A percentile compares a stretch with the other conserved stretches of the same genome.
Evolutionary conservation across 2,113 vertebrate genomes (phyloP).

Genomic region (Phycodurus eques): DNA sequence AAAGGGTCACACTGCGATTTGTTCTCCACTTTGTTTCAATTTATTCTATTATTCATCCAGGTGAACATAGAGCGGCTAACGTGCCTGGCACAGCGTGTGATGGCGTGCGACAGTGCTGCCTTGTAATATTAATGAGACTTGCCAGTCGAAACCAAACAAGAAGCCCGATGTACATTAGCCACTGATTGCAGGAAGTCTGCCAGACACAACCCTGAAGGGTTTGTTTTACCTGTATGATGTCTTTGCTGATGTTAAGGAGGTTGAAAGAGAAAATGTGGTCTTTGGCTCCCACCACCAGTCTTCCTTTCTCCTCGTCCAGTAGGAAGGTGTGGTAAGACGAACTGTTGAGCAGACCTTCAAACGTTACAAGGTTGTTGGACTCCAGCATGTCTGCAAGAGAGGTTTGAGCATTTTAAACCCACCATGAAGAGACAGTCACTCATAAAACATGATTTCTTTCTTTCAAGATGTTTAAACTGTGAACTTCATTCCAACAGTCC

Average conservation of each 20-base stretch:
- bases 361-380: conserved; percentile 89
- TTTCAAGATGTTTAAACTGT: neutral
- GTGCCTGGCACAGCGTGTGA: conserved; percentile 59
- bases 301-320: conserved; percentile 91
- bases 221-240: conserved; percentile 84
- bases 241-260: conserved; percentile 91
- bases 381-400: conserved; percentile 91
- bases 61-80: conserved; percentile 64
- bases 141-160: conserved; percentile 58
- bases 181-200: conserved; percentile 30
- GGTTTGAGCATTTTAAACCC: conserved; percentile 24
- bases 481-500: neutral
- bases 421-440: neutral
- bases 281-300: conserved; percentile 92
- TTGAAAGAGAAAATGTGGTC: conserved; percentile 98
- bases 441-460: neutral
- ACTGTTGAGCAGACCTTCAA: conserved; percentile 88
- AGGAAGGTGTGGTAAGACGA: conserved; percentile 96
- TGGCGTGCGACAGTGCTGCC: conserved; percentile 57
- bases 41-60: conserved; percentile 76
- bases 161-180: conserved; percentile 49
- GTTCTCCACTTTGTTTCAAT: conserved; percentile 72
- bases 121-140: conserved; percentile 73
- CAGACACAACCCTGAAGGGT: conserved; percentile 15
- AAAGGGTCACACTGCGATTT: conserved; percentile 61